Evolutionary conservation across 1,140 invertebrate species (phyloP).

Genomic region (Rhizoglyphus robini): DNA sequence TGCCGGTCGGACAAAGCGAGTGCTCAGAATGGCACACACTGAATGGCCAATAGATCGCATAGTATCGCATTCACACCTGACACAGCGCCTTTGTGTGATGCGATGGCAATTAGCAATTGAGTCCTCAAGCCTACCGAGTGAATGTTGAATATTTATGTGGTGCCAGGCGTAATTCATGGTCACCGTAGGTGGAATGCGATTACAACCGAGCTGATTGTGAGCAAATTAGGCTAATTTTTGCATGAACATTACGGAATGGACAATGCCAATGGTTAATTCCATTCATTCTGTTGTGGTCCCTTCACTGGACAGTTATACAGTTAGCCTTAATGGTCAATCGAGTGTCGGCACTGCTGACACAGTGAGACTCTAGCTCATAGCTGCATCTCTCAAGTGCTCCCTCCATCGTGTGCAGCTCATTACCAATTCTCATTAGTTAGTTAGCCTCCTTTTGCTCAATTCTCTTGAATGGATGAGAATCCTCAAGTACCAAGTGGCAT

Average conservation of each 20-base stretch:
- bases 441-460: too few species aligned
- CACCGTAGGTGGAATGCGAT: slow-evolving; percentile 2
- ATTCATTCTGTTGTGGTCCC: too few species aligned
- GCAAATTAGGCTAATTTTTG: not conserved
- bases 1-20: too few species aligned
- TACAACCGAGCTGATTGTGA: not conserved
- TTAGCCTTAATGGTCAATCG: not conserved
- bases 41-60: not conserved
- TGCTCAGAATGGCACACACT: not conserved
- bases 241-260: too few species aligned
- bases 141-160: not conserved
- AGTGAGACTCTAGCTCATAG: not conserved
- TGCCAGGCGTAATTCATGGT: not conserved
- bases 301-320: too few species aligned
- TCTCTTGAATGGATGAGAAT: too few species aligned
- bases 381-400: not conserved
- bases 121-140: not conserved
- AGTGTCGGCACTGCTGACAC: not conserved
- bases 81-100: not conserved
- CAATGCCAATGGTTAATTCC: too few species aligned
- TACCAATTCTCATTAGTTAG: not conserved
- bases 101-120: not conserved
- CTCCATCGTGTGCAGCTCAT: not conserved
- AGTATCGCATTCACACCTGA: not conserved
- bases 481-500: too few species aligned